Evolutionary conservation across 2,888 invertebrate species (phyloP), one percentile per base, ranked within the genome.

Genomic region (Embidobia sp.): DNA sequence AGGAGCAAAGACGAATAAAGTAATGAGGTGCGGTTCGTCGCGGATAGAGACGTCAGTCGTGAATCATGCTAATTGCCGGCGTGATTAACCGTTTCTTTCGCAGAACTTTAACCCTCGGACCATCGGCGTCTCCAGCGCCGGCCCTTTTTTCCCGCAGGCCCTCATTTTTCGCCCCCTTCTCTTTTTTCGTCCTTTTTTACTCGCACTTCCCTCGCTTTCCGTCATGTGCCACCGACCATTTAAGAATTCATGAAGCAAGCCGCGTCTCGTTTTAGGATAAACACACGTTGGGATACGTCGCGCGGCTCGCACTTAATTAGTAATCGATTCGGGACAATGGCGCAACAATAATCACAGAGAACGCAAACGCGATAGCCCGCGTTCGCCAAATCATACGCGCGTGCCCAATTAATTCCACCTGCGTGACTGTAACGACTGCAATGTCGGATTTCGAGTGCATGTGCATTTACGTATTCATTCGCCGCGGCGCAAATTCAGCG

Each of bases 71-170:
- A 88, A 87, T 88, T 87, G 84, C 84, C 81, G 73, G 18, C 78
- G 81, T 86, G 86, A 87, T 87, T 86, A 87, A 87, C 86, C 81
- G 85, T 82, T 83, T 82, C 81, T 81, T 87, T 87, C 86, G 79
- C 73, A 78, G 87, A 87, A 87, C 80, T 83, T 83, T 80, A 83
- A 85, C 84, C 84, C 84, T 81, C 77, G 75, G 49, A 57, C 73
- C 53, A 29, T 74, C 48, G 27, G 51, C 31, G 15, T 35, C 13
- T 48, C 37, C n/a, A n/a, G 19, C 27, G 13, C 26, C 51, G 31
- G 13, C 18, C 11, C 33, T 27, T 66, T 64, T 59, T 61, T 42
- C 46, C 11, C 19, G 13, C 35, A 40, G 35, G 37, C 26, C 49
- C 42, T 37, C 31, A n/a, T 42, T 33, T 16, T 33, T 49, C 13